Conservation (phyloP, 2,888 invertebrate genomes). For the Temnothorax rugatulus region DNA sequence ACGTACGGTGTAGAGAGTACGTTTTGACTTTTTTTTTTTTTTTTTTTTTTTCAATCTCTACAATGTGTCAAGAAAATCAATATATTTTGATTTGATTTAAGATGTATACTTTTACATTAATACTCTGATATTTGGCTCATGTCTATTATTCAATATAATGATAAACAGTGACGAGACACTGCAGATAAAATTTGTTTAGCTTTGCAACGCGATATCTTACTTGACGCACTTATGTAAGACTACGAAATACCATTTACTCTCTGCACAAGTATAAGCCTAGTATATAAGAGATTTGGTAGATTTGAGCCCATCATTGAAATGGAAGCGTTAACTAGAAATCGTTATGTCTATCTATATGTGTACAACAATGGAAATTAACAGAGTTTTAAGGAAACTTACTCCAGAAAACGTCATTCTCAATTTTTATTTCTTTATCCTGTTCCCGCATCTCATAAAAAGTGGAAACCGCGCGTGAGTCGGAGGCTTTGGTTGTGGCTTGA, state of each 20-base stretch:
- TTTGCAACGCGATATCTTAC: background rate
- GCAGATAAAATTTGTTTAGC: background rate
- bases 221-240: background rate
- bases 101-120: background rate
- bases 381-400: constrained; percentile 62
- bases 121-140: background rate
- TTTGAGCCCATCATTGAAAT: background rate
- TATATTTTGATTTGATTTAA: background rate
- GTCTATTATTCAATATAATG: background rate
- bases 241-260: background rate
- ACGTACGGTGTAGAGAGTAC: background rate
- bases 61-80: background rate
- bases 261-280: background rate
- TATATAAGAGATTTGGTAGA: background rate
- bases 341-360: background rate
- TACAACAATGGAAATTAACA: background rate
- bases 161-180: background rate
- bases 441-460: constrained; percentile 51
- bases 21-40: constrained; percentile 2
- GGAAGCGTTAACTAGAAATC: background rate
- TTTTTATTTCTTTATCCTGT: constrained; percentile 56
- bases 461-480: constrained; percentile 23
- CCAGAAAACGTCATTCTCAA: constrained; percentile 53
- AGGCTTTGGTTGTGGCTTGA: constrained; percentile 75
- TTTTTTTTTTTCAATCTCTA: background rate